Conservation (phyloP, 2,888 invertebrate species). For the Tetragonula carbonaria region DNA sequence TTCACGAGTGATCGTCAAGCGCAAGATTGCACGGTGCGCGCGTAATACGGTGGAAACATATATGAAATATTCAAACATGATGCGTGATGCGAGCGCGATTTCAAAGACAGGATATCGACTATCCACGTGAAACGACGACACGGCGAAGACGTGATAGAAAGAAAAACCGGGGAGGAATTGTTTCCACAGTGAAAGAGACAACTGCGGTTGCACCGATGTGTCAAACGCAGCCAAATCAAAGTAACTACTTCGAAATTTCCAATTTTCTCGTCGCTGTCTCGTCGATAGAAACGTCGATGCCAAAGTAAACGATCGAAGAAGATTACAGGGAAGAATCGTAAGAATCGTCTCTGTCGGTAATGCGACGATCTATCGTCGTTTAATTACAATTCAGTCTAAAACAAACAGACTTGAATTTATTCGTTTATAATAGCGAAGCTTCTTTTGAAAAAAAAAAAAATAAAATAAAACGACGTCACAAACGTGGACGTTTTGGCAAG, state of each 20-base stretch:
- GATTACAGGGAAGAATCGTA: not conserved
- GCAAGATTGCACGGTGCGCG: no score
- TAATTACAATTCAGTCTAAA: no score
- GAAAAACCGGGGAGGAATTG: slow-evolving; percentile 14
- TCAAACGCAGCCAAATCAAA: slow-evolving; percentile 53
- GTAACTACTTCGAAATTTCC: slow-evolving; percentile 59
- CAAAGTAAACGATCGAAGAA: not conserved
- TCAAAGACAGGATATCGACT: slow-evolving; percentile 50
- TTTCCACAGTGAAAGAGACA: slow-evolving; percentile 28
- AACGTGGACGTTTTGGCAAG: no score
- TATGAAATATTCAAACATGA: no score
- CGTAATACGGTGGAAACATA: no score
- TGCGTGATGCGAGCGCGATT: not conserved
- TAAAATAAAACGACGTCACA: no score
- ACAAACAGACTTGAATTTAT: no score
- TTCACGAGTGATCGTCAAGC: no score
- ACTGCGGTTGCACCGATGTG: slow-evolving; percentile 42
- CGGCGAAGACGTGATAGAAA: not conserved
- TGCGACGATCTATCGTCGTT: no score
- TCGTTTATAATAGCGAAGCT: no score
- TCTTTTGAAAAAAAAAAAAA: no score
- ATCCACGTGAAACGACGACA: not conserved
- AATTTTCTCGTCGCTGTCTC: slow-evolving; percentile 5
- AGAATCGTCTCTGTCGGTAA: no score
- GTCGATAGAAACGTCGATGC: slow-evolving; percentile 23